A percentile compares a stretch with the other conserved stretches of the same genome.
Conservation (phyloP, 2,888 invertebrate genomes). For the Pelosia muscerda region DNA sequence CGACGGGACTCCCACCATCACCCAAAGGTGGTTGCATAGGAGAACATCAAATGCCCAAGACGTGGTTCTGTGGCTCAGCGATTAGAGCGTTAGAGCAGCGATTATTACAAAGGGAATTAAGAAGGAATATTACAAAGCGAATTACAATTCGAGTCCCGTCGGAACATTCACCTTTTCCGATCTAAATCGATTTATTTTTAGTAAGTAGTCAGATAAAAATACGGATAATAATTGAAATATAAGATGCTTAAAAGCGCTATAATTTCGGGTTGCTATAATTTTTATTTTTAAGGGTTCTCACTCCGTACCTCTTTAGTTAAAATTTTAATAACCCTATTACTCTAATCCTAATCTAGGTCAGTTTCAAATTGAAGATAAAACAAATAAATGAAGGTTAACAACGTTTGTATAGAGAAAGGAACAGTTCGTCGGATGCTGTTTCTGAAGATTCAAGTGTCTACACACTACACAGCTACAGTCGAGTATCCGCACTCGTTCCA, state of each 20-base stretch:
- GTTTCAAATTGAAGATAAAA: background rate
- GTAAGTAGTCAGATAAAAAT: too few relatives aligned
- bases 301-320: background rate
- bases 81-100: too few relatives aligned
- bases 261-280: too few relatives aligned
- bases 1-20: too few relatives aligned
- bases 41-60: too few relatives aligned
- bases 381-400: background rate
- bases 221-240: background rate
- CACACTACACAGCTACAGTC: conserved; percentile 22
- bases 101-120: too few relatives aligned
- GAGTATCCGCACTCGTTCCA: conserved; percentile 23
- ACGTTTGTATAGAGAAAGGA: conserved; percentile 16
- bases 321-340: background rate
- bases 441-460: conserved; percentile 32
- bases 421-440: conserved; percentile 25
- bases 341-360: background rate
- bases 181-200: background rate
- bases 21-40: too few relatives aligned
- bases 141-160: too few relatives aligned
- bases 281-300: too few relatives aligned
- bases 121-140: too few relatives aligned
- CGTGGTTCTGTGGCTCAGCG: too few relatives aligned
- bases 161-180: too few relatives aligned
- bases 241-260: background rate